Evolutionary conservation across 2,113 vertebrate species (phyloP).

Genomic region (Alces alces): DNA sequence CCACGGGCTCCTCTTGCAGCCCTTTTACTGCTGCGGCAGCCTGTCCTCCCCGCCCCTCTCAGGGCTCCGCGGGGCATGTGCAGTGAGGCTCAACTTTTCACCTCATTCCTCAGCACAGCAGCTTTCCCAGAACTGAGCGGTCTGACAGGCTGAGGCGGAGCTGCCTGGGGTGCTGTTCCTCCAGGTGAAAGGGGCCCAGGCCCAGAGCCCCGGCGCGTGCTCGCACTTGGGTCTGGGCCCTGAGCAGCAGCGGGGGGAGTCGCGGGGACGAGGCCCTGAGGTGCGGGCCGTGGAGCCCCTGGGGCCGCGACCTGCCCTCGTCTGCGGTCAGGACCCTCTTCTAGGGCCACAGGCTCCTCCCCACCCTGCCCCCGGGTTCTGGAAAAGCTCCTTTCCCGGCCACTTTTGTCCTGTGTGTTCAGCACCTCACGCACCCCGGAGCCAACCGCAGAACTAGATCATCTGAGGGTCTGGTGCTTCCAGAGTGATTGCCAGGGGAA

Average conservation of each 20-base stretch:
- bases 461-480: neutral
- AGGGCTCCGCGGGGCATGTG: neutral
- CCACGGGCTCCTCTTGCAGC: neutral
- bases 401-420: neutral
- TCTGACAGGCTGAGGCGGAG: neutral
- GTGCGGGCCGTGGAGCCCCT: neutral
- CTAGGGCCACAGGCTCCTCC: neutral
- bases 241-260: neutral
- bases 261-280: neutral
- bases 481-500: neutral
- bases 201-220: neutral
- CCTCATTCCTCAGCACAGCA: constrained; percentile 24
- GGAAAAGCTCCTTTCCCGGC: neutral
- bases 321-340: neutral
- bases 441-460: neutral
- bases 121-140: constrained; percentile 3
- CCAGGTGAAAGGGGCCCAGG: constrained; percentile 8
- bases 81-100: constrained; percentile 43
- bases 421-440: neutral
- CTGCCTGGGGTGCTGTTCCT: neutral
- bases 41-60: neutral
- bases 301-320: neutral
- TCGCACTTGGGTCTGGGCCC: neutral
- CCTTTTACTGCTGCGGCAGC: neutral
- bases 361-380: neutral